These are phyloP conservation scores for Periophthalmodon schlosseri DNA, from an alignment of 2,113 vertebrate species.

Conservation along the genomic window DNA sequence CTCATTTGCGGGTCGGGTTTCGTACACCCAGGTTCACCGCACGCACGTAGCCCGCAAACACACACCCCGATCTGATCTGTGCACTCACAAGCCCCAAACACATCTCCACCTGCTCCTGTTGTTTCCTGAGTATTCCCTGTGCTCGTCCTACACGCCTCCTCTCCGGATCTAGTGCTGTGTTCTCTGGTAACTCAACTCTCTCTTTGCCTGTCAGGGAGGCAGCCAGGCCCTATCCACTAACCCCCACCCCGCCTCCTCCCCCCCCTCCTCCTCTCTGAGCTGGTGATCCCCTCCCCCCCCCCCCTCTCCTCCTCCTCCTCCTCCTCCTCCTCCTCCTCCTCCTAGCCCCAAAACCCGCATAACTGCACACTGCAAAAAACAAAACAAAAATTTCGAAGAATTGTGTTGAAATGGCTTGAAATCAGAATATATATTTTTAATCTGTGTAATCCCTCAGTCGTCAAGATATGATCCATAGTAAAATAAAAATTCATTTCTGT, in stretches of 20 bases:
- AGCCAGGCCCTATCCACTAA: constrained; percentile 36
- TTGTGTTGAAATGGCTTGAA: constrained; percentile 12
- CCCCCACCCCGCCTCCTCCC: constrained; percentile 1
- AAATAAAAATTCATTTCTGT: too few relatives aligned
- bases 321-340: constrained; percentile 1
- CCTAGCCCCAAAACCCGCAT: background rate
- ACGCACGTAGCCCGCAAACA: background rate
- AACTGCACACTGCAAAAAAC: constrained; percentile 25
- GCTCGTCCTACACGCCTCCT: constrained; percentile 16
- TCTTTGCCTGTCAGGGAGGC: constrained; percentile 31
- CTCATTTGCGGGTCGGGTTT: too few relatives aligned
- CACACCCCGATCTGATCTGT: constrained; percentile 36
- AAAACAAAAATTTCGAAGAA: background rate
- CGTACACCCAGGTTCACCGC: too few relatives aligned
- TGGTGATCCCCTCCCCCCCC: too few relatives aligned
- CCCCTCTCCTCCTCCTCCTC: constrained; percentile 33
- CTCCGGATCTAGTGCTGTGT: constrained; percentile 19
- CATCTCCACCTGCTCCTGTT: constrained; percentile 26
- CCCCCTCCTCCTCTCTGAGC: constrained; percentile 21
- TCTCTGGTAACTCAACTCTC: constrained; percentile 40
- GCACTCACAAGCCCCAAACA: constrained; percentile 25
- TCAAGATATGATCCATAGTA: too few relatives aligned
- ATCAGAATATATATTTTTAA: too few relatives aligned
- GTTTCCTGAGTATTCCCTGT: constrained; percentile 6
- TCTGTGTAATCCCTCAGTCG: too few relatives aligned